Evolutionary conservation across 2,113 vertebrate species (phyloP), one percentile per base, ranked within the genome.

Genomic region (Rhinoderma darwinii): DNA sequence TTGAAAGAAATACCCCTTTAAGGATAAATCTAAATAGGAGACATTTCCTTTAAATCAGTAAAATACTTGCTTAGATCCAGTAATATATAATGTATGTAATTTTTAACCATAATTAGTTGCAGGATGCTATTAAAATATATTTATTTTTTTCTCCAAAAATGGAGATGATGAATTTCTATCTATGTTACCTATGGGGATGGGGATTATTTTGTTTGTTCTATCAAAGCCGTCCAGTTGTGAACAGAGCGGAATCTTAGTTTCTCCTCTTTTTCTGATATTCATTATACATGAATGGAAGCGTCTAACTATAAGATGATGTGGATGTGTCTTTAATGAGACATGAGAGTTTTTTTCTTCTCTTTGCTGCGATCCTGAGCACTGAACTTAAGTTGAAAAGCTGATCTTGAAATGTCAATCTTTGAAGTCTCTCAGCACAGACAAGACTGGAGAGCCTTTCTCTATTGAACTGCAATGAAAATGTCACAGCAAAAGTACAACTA

Each of bases 371-470:
- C 61, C 63, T 6, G 61, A 66, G 59, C 25, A 5, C 35, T 83
- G 81, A 83, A 83, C 81, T 83, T 61, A 30, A 63, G 79, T 66
- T 70, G 41, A 83, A 51, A 83, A 70, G 63, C 18, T 83, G 81
- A 70, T 70, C 44, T 83, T 83, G 81, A 83, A 83, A 83, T 83
- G 81, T 50, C 81, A 83, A 70, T 83, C 61, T 83, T 83, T 83
- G 63, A 83, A 72, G 81, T 83, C 22, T 83, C 81, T 51, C 9
- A 22, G 81, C 63, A 11, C 61, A 51, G 43, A 83, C 81, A 72
- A 72, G 81, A 70, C 43, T 70, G 56, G n/a, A 70, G 63, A 50
- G 81, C 63, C 20, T 27, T 8, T 50, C 63, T 50, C 41, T 83
- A 51, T 37, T 83, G 81, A 83, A 83, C 63, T 83, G 81, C 61